Conservation (phyloP, 2,888 invertebrate species). For the Agrypnus murinus region DNA sequence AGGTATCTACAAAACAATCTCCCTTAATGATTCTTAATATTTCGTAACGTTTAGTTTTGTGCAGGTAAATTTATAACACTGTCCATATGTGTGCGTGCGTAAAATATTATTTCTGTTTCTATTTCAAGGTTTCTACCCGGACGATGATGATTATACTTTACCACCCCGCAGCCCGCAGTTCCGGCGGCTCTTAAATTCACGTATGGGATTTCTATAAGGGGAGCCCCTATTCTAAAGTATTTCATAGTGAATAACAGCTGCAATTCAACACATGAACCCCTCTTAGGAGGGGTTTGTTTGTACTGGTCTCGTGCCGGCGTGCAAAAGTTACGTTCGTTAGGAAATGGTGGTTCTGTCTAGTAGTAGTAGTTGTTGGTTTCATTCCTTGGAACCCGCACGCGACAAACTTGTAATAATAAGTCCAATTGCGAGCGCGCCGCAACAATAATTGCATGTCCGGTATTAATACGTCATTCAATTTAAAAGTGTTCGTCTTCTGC, state of each 20-base stretch:
- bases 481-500: slow-evolving; percentile 28
- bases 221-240: slow-evolving; percentile 53
- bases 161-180: slow-evolving; percentile 41
- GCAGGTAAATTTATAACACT: slow-evolving; percentile 18
- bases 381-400: slow-evolving; percentile 66
- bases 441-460: slow-evolving; percentile 63
- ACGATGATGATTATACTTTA: no score
- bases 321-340: slow-evolving; percentile 66
- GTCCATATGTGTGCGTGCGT: no score
- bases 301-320: slow-evolving; percentile 70
- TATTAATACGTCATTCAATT: slow-evolving; percentile 53
- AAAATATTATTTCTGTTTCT: slow-evolving; percentile 23
- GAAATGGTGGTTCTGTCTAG: slow-evolving; percentile 59
- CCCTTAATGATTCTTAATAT: no score
- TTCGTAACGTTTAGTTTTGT: no score
- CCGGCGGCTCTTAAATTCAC: slow-evolving; percentile 47
- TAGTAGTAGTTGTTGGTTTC: slow-evolving; percentile 62
- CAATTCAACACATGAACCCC: slow-evolving; percentile 70
- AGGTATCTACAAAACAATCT: no score
- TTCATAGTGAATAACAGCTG: slow-evolving; percentile 65
- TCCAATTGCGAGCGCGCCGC: slow-evolving; percentile 60
- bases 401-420: slow-evolving; percentile 62
- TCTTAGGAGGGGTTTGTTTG: slow-evolving; percentile 69
- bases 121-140: slow-evolving; percentile 18
- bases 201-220: slow-evolving; percentile 54